Conservation (phyloP, 2,888 invertebrate genomes). For the Rhagium mordax region DNA sequence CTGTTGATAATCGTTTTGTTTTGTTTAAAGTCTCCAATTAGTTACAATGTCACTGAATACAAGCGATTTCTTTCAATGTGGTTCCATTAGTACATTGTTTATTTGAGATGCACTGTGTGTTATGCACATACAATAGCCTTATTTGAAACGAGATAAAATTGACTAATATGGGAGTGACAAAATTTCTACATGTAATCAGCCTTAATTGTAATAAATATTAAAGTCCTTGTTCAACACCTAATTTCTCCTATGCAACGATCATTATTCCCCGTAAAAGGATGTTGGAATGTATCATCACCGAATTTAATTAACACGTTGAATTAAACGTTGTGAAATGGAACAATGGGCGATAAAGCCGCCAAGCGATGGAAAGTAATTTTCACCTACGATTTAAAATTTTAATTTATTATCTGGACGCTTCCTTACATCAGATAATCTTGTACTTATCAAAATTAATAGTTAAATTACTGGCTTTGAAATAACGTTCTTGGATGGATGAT, state of each 20-base stretch:
- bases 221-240: slow-evolving; percentile 23
- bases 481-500: not conserved
- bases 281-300: slow-evolving; percentile 42
- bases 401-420: not conserved
- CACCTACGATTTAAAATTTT: slow-evolving; percentile 23
- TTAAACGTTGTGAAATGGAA: slow-evolving; percentile 34
- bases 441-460: not conserved
- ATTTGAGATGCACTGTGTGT: not conserved
- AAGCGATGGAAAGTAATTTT: slow-evolving; percentile 11
- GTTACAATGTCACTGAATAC: not conserved
- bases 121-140: not conserved
- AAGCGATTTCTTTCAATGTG: not conserved
- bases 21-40: not conserved
- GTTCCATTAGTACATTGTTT: not conserved
- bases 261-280: slow-evolving; percentile 30
- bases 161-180: slow-evolving; percentile 17
- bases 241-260: slow-evolving; percentile 32
- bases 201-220: slow-evolving; percentile 29
- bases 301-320: slow-evolving; percentile 40
- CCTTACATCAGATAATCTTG: slow-evolving; percentile 2
- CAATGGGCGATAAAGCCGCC: slow-evolving; percentile 1
- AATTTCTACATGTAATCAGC: slow-evolving; percentile 33
- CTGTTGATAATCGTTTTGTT: too few species aligned
- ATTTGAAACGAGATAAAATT: slow-evolving; percentile 3
- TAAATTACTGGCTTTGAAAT: not conserved